These are phyloP conservation scores for Hydropsyche betteni DNA, from an alignment of 2,888 invertebrate genomes.

Conservation along the genomic window DNA sequence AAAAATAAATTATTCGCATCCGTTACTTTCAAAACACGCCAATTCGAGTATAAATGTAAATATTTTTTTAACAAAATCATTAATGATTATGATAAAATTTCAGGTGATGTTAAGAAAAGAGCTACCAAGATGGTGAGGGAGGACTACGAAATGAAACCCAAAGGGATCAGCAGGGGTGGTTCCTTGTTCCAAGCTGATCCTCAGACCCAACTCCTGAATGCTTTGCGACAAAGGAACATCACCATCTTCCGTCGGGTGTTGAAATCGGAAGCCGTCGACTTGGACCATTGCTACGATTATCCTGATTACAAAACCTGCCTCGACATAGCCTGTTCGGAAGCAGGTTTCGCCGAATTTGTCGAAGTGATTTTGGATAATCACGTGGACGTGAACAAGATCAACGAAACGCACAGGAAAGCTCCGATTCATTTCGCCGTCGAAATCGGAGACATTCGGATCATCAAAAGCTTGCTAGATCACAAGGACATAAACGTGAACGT, in stretches of 20 bases:
- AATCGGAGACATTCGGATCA: constrained; percentile 62
- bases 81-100: background rate
- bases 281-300: constrained; percentile 67
- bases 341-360: constrained; percentile 66
- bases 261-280: constrained; percentile 62
- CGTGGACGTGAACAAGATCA: constrained; percentile 69
- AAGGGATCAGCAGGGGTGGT: constrained; percentile 59
- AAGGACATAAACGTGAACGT: constrained; percentile 64
- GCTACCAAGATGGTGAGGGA: constrained; percentile 41
- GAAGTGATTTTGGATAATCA: constrained; percentile 65
- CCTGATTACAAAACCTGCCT: constrained; percentile 70
- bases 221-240: constrained; percentile 65
- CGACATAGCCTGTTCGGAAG: constrained; percentile 67
- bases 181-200: constrained; percentile 64
- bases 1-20: constrained; percentile 5
- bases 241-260: constrained; percentile 65
- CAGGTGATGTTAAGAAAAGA: constrained; percentile 7
- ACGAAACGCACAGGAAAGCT: constrained; percentile 67
- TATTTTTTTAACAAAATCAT: background rate
- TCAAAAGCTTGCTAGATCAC: constrained; percentile 63
- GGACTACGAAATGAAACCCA: constrained; percentile 63
- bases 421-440: constrained; percentile 74
- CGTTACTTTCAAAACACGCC: background rate
- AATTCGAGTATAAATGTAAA: background rate
- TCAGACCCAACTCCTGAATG: constrained; percentile 64